A percentile compares a stretch with the other conserved stretches of the same genome.
Evolutionary conservation across 1,140 invertebrate species (phyloP).

Genomic region (Zaprionus vittiger): DNA sequence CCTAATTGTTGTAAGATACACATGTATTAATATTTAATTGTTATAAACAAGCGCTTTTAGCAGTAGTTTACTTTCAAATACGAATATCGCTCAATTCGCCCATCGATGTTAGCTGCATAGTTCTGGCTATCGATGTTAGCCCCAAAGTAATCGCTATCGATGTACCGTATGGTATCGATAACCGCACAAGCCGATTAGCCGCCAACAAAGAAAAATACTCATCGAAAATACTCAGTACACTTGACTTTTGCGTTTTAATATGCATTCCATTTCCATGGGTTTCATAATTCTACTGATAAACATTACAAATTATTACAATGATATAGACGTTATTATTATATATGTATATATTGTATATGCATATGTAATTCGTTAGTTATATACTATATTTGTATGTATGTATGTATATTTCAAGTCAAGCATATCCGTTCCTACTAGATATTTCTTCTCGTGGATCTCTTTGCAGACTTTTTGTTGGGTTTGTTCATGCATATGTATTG

Average conservation of each 20-base stretch:
- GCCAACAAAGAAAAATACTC: slow-evolving; percentile 10
- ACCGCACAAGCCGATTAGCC: background rate
- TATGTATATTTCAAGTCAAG: slow-evolving; percentile 35
- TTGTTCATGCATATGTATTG: slow-evolving; percentile 29
- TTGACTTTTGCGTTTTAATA: slow-evolving; percentile 36
- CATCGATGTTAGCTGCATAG: background rate
- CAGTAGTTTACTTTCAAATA: slow-evolving; percentile 3
- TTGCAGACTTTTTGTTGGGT: slow-evolving; percentile 40
- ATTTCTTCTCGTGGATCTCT: background rate
- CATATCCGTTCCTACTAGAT: slow-evolving; percentile 24
- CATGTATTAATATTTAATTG: slow-evolving; percentile 30
- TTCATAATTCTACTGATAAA: slow-evolving; percentile 76
- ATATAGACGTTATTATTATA: slow-evolving; percentile 62
- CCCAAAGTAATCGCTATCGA: background rate
- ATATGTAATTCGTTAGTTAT: slow-evolving; percentile 65
- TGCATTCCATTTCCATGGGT: slow-evolving; percentile 39
- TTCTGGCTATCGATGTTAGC: background rate
- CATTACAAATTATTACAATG: slow-evolving; percentile 82
- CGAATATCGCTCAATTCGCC: background rate
- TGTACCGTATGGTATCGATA: background rate
- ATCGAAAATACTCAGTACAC: slow-evolving; percentile 4
- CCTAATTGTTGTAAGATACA: slow-evolving; percentile 24
- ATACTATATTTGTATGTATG: slow-evolving; percentile 50
- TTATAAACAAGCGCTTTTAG: slow-evolving; percentile 18
- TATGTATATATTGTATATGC: slow-evolving; percentile 76